Conservation (phyloP, 2,113 vertebrate genomes). For the Crotalus helleri region DNA sequence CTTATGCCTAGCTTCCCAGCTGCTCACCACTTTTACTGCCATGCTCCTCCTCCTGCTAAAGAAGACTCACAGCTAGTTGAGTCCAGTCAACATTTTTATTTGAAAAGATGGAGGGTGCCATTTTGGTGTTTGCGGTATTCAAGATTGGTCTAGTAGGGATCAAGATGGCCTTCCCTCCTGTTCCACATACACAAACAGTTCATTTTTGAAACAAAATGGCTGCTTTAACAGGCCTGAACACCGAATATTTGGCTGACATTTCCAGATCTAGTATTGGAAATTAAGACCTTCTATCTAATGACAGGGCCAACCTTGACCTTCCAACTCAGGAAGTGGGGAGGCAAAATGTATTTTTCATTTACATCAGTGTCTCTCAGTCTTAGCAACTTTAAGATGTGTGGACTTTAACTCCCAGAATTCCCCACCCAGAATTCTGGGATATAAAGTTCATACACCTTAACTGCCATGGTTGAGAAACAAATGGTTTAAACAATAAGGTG, state of each 20-base stretch:
- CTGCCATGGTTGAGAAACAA: neutral
- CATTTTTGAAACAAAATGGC: neutral
- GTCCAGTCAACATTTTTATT: neutral
- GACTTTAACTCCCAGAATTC: neutral
- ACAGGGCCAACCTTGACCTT: neutral
- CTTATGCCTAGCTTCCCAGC: neutral
- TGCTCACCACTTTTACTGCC: neutral
- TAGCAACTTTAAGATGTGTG: neutral
- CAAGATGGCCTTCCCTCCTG: neutral
- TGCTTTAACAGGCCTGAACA: neutral
- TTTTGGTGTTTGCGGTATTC: neutral
- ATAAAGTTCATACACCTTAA: neutral
- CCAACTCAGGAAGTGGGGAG: neutral
- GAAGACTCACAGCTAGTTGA: neutral
- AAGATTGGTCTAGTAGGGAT: neutral
- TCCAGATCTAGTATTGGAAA: neutral
- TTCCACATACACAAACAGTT: neutral
- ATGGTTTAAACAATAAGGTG: neutral
- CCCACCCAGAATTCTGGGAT: neutral
- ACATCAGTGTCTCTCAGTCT: neutral
- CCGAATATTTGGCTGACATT: neutral
- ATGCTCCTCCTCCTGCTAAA: neutral
- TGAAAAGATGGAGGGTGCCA: neutral
- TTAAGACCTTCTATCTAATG: neutral
- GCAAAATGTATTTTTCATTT: neutral